A percentile compares a stretch with the other conserved stretches of the same genome.
Conservation (phyloP, 1,140 invertebrate genomes). For the Plectus sambesii region DNA sequence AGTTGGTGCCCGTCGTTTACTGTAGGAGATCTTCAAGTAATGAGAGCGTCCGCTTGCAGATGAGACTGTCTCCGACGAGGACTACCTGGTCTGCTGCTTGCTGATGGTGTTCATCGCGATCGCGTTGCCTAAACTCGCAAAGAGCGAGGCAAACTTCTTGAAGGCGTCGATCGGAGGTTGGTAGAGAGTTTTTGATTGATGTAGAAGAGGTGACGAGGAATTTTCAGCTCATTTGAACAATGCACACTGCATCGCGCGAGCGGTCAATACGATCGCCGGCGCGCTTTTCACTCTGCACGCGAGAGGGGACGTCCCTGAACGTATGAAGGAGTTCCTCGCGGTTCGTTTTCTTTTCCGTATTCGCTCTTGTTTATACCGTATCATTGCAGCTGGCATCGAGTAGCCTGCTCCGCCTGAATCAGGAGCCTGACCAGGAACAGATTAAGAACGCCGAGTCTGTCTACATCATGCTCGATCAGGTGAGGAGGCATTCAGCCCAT, state of each 20-base stretch:
- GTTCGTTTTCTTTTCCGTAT: conserved; percentile 46
- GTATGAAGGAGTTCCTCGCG: conserved; percentile 95
- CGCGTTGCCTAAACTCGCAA: conserved; percentile 86
- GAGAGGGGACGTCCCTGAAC: conserved; percentile 83
- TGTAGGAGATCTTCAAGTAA: no score
- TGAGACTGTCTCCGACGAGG: conserved; percentile 75
- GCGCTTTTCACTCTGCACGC: conserved; percentile 89
- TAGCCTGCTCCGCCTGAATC: conserved; percentile 34
- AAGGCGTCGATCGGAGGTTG: conserved; percentile 70
- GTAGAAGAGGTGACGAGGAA: conserved; percentile 4
- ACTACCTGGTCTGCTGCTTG: conserved; percentile 83
- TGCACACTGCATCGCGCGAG: conserved; percentile 88
- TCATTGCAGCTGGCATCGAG: conserved; percentile 37
- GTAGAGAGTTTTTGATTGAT: neutral
- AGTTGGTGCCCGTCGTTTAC: conserved; percentile 48
- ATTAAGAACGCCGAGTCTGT: conserved; percentile 31
- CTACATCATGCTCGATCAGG: conserved; percentile 39
- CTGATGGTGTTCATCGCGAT: conserved; percentile 98
- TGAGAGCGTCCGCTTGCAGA: conserved; percentile 46
- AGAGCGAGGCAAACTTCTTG: conserved; percentile 63
- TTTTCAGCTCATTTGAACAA: conserved; percentile 60
- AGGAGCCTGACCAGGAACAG: conserved; percentile 20
- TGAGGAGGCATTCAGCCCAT: no score
- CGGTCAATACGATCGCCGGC: conserved; percentile 87
- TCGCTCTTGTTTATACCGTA: neutral